Percentiles rank a stretch among this genome's conserved stretches.
phyloP scores from a whole-genome alignment of 2,113 vertebrate genomes.

The Panurus biarmicus region DNA sequence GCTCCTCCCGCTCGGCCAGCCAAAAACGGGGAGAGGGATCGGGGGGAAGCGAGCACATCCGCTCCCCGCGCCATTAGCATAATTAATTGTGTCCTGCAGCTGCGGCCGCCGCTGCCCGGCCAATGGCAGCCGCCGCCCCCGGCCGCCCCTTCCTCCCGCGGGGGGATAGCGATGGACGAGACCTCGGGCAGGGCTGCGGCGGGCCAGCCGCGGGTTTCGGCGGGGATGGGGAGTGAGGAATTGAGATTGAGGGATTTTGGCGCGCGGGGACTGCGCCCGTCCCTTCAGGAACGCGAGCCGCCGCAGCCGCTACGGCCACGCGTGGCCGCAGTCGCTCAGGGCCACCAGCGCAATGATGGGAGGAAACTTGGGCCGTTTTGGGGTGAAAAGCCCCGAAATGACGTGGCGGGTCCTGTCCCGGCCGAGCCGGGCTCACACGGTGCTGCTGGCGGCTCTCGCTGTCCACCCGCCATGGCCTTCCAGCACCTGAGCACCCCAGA shows the following conservation, averaged over 20 bases:
- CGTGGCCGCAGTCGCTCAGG: neutral
- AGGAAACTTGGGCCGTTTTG: neutral
- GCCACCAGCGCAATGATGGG: neutral
- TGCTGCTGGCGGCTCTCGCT: neutral
- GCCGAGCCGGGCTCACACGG: neutral
- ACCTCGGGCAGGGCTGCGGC: neutral
- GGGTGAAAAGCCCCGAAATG: neutral
- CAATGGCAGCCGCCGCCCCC: constrained; percentile 41
- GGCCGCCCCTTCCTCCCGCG: neutral
- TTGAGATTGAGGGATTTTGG: too few relatives aligned
- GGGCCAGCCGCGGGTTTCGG: neutral
- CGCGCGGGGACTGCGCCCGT: neutral
- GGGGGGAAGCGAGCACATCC: constrained; percentile 65
- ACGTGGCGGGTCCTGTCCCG: constrained; percentile 64
- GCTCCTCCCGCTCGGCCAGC: constrained; percentile 68
- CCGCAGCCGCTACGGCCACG: neutral
- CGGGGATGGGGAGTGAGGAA: too few relatives aligned
- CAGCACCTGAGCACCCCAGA: neutral
- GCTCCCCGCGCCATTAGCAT: constrained; percentile 74
- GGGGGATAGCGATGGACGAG: neutral
- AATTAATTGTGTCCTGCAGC: constrained; percentile 76
- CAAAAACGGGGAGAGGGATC: constrained; percentile 24
- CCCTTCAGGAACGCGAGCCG: neutral
- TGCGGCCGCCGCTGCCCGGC: constrained; percentile 39
- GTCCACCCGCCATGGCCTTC: neutral